Base-by-base conservation (phyloP, 1,140 invertebrate genomes). In the Zaprionus africanus region DNA sequence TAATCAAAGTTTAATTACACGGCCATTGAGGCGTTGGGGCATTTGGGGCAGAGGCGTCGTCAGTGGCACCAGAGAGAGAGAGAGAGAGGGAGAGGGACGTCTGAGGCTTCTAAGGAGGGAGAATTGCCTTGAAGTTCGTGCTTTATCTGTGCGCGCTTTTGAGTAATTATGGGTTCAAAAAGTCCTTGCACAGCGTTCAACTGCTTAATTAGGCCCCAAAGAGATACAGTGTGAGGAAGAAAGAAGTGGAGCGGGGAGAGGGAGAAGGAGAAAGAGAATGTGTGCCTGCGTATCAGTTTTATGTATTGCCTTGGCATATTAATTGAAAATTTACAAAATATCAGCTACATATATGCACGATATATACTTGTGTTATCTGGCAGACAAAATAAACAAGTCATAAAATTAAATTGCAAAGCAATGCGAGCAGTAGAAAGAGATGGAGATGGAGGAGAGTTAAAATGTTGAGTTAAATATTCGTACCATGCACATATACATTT, bases 1-100 rank as follows among this genome's bases (percentile, higher is more conserved):
- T 88, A 88, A 88, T 88, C 84, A 88, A 90, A 88, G 84, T 88
- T 90, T 88, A 88, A 88, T 88, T 88, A 88, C 85, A 81, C 76
- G 78, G 78, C 81, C 85, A 90, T 84, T 90, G 84, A 84, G 81
- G 82, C 76, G 83, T 46, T 43, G 67, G 62, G 61, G 60, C 19
- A 46, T 51, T 31, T 46, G 41, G 41, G 41, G 41, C 41, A 46
- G 36, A 53, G 41, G 70, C 60, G 58, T 64, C 28, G 43, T 60
- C 31, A 43, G 63, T 51, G 64, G 65, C 67, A 46, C 61, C 26
- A 43, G 60, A n/a, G 67, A 41, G 38, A 15, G 15, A n/a, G 15
- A 15, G 2, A 41, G 13, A 49, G 2, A 22, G 0, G 7, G 28
- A 9, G 28, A 1, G 28, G 28, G 1, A 19, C 19, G 46, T 51